A percentile compares a stretch with the other conserved stretches of the same genome.
phyloP scores from a whole-genome alignment of 2,888 invertebrate genomes.

The Pristionchus japonicus region DNA sequence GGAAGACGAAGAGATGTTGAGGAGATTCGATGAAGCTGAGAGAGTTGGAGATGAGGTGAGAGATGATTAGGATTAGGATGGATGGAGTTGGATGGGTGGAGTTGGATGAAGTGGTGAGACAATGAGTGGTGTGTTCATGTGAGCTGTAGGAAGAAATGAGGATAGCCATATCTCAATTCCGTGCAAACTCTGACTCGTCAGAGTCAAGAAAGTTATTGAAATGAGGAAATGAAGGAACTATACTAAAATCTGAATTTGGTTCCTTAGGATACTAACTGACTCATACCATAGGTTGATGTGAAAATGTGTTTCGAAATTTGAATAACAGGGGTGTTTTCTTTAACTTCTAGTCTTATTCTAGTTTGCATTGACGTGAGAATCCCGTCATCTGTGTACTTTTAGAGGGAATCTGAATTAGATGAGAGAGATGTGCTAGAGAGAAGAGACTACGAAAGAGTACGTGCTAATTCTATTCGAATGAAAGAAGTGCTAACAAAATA shows the following conservation, averaged over 20 bases:
- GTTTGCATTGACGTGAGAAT: neutral
- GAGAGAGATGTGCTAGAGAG: slow-evolving; percentile 4
- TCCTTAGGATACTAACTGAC: too few relatives aligned
- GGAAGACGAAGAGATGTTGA: slow-evolving; percentile 52
- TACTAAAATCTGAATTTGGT: too few relatives aligned
- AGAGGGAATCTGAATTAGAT: neutral
- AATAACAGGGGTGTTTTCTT: neutral
- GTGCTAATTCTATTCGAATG: neutral
- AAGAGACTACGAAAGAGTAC: neutral
- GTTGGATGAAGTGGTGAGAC: neutral
- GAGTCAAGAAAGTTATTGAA: too few relatives aligned
- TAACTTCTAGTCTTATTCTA: neutral
- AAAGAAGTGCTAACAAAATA: neutral
- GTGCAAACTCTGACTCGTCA: too few relatives aligned
- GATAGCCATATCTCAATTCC: too few relatives aligned
- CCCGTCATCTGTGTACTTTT: neutral
- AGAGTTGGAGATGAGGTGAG: slow-evolving; percentile 19
- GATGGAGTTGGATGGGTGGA: too few relatives aligned
- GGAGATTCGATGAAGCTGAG: slow-evolving; percentile 47
- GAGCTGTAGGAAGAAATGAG: neutral
- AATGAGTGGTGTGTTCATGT: neutral
- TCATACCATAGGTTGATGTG: too few relatives aligned
- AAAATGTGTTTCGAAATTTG: neutral
- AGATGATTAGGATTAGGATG: neutral
- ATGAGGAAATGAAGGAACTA: too few relatives aligned